These are phyloP conservation scores for Brassicogethes aeneus DNA, from an alignment of 2,888 invertebrate species.

Conservation along the genomic window DNA sequence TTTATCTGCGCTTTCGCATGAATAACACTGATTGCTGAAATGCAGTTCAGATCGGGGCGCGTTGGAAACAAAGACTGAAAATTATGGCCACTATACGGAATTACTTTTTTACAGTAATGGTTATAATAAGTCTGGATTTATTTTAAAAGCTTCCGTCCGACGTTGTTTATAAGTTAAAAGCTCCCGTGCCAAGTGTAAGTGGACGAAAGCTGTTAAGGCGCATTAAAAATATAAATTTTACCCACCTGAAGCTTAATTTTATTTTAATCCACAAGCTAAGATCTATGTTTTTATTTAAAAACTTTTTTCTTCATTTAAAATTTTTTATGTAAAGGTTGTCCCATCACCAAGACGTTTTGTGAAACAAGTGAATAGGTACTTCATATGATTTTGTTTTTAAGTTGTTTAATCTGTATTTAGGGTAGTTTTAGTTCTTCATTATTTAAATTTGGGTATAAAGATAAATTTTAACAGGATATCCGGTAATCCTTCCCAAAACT, in stretches of 20 bases:
- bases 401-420: no score
- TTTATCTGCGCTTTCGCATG: conserved; percentile 19
- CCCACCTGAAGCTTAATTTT: neutral
- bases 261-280: no score
- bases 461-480: no score
- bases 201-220: neutral
- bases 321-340: no score
- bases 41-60: neutral
- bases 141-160: conserved; percentile 2
- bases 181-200: neutral
- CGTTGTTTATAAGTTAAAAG: neutral
- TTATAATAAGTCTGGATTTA: neutral
- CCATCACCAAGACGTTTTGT: no score
- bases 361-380: no score
- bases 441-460: no score
- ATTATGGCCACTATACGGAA: conserved; percentile 3
- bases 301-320: no score
- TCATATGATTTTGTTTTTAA: no score
- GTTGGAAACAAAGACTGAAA: neutral
- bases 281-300: no score
- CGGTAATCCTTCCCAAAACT: neutral
- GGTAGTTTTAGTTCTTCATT: no score
- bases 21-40: neutral
- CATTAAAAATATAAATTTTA: neutral
- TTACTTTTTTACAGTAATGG: conserved; percentile 4